Conservation (phyloP, 1,140 invertebrate genomes). For the Drosophila nikananu region DNA sequence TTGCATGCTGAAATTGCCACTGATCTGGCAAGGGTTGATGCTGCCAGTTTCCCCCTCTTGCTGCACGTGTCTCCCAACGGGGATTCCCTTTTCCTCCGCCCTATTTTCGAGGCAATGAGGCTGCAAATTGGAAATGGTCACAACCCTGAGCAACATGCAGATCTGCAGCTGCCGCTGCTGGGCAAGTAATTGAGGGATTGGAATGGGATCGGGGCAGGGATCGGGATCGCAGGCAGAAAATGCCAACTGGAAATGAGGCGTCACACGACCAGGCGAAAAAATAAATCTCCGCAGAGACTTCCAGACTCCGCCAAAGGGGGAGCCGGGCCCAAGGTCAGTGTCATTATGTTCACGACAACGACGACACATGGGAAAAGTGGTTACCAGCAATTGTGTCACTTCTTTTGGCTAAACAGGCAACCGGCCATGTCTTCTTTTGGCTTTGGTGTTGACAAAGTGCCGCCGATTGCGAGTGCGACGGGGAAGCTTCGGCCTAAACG, state of each 20-base stretch:
- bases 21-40: conserved; percentile 19
- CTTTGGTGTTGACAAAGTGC: conserved; percentile 75
- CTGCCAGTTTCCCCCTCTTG: neutral
- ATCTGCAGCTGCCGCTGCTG: conserved; percentile 39
- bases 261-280: conserved; percentile 52
- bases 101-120: conserved; percentile 16
- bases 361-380: conserved; percentile 70
- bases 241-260: conserved; percentile 80
- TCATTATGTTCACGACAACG: conserved; percentile 37
- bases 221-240: conserved; percentile 53
- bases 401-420: conserved; percentile 65
- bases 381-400: conserved; percentile 71
- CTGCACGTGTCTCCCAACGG: conserved; percentile 43
- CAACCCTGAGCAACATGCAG: conserved; percentile 16
- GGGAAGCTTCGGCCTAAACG: conserved; percentile 26
- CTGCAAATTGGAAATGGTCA: conserved; percentile 35
- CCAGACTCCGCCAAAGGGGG: conserved; percentile 18
- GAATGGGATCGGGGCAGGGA: neutral
- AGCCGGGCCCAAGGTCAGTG: conserved; percentile 65
- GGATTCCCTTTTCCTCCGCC: conserved; percentile 15
- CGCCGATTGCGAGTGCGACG: conserved; percentile 15
- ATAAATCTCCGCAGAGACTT: conserved; percentile 19
- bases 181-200: conserved; percentile 59
- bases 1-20: conserved; percentile 39
- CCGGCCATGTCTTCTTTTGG: conserved; percentile 67